phyloP scores from a whole-genome alignment of 2,888 invertebrate species.

The Drosophila ochracea region DNA sequence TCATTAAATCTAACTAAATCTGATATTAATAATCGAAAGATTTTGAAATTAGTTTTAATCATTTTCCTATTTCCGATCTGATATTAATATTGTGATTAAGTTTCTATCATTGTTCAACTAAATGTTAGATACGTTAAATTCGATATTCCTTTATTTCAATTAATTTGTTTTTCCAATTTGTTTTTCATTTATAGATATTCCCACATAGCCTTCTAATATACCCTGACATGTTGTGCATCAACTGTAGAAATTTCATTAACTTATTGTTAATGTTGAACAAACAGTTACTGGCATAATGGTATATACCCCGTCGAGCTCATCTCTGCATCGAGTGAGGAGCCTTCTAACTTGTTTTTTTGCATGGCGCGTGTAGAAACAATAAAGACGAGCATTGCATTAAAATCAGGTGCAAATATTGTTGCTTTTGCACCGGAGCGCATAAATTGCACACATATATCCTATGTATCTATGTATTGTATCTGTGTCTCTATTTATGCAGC shows the following conservation, averaged over 20 bases:
- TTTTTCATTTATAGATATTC: neutral
- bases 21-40: neutral
- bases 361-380: slow-evolving; percentile 51
- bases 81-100: neutral
- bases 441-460: slow-evolving; percentile 25
- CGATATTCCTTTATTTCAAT: neutral
- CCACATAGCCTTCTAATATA: too few species aligned
- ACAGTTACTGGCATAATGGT: neutral
- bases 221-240: neutral
- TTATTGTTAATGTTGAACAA: neutral
- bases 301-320: neutral
- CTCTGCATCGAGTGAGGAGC: neutral
- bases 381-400: slow-evolving; percentile 46
- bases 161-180: neutral
- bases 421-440: slow-evolving; percentile 54
- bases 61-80: neutral
- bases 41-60: neutral
- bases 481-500: neutral
- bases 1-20: too few species aligned
- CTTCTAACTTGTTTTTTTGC: slow-evolving; percentile 10
- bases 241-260: neutral
- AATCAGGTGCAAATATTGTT: slow-evolving; percentile 79
- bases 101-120: neutral
- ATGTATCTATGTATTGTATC: slow-evolving; percentile 7
- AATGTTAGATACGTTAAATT: neutral